Evolutionary conservation across 2,797 vertebrate genomes (phyloP).

Genomic region (Tinamus major): DNA sequence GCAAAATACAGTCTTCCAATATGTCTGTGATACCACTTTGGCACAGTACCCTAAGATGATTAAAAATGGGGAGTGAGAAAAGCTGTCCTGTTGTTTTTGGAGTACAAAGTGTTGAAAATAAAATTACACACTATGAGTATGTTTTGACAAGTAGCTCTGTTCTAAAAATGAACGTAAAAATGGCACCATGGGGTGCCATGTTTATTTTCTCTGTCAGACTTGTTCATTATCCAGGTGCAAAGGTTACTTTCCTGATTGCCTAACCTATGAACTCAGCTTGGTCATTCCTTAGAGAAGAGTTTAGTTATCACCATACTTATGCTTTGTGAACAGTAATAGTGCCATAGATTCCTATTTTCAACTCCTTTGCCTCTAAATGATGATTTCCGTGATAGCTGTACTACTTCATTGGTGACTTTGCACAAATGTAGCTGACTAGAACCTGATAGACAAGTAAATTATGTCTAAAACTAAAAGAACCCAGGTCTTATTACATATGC

Average conservation of each 20-base stretch:
- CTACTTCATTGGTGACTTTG: background rate
- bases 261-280: background rate
- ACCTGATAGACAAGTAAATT: background rate
- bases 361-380: background rate
- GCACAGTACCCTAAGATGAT: background rate
- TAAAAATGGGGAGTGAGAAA: constrained; percentile 40
- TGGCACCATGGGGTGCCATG: background rate
- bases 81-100: constrained; percentile 21
- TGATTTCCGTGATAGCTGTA: background rate
- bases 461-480: background rate
- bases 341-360: background rate
- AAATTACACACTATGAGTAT: background rate
- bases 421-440: background rate
- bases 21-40: constrained; percentile 10
- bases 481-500: background rate
- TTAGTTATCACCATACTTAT: background rate
- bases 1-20: constrained; percentile 17
- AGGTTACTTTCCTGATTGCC: background rate
- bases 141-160: background rate
- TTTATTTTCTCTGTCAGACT: background rate
- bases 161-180: background rate
- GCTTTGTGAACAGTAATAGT: background rate
- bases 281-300: background rate
- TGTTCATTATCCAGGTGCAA: background rate
- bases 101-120: constrained; percentile 24